A percentile compares a stretch with the other conserved stretches of the same genome.
Conservation (phyloP, 2,113 vertebrate genomes). For the Sinocyclocheilus grahami region DNA sequence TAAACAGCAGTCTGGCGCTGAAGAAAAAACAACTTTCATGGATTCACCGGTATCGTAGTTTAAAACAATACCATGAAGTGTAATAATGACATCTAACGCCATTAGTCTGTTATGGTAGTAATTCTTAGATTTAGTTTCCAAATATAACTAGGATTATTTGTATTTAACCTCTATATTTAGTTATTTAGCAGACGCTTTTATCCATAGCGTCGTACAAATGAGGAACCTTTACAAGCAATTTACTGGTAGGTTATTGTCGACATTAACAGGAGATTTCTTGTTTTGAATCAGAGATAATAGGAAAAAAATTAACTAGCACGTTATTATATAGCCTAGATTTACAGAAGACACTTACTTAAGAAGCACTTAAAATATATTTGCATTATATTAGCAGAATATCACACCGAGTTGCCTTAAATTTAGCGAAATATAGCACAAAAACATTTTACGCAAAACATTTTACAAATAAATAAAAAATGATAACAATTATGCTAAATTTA, state of each 20-base stretch:
- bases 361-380: neutral
- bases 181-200: neutral
- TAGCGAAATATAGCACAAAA: neutral
- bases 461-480: too few species aligned
- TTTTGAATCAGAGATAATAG: neutral
- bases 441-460: neutral
- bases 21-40: neutral
- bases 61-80: neutral
- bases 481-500: too few species aligned
- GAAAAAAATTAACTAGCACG: neutral
- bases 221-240: neutral
- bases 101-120: neutral
- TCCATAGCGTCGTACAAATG: neutral
- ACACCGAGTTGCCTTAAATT: neutral
- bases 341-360: neutral
- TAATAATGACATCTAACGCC: neutral
- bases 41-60: neutral
- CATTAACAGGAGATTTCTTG: neutral
- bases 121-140: neutral
- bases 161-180: neutral
- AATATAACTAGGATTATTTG: neutral
- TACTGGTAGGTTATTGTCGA: neutral
- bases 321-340: neutral
- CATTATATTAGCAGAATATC: neutral
- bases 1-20: conserved; percentile 1